phyloP scores from a whole-genome alignment of 1,140 invertebrate species.

The Rhopalosiphum padi region DNA sequence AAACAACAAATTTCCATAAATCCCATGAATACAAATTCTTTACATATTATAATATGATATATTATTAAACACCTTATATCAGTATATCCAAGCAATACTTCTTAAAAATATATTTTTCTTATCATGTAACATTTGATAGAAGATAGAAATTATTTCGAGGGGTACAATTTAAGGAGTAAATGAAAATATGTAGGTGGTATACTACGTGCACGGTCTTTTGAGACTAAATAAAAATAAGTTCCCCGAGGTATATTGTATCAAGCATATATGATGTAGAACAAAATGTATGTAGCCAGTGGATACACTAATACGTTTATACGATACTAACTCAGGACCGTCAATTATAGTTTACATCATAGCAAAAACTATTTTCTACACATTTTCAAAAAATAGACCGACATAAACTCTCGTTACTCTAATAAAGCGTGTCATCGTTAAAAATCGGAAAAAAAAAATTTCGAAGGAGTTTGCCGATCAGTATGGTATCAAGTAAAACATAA shows the following conservation, averaged over 20 bases:
- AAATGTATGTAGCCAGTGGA: neutral
- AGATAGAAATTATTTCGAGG: neutral
- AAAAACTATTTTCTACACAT: neutral
- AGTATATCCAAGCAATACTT: neutral
- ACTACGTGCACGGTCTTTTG: neutral
- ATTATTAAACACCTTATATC: neutral
- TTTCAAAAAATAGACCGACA: neutral
- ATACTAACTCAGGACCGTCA: neutral
- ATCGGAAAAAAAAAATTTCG: neutral
- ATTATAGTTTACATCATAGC: neutral
- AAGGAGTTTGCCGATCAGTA: neutral
- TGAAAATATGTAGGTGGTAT: neutral
- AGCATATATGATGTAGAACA: neutral
- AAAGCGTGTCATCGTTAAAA: conserved; percentile 7
- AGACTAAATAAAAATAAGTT: neutral
- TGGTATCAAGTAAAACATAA: neutral
- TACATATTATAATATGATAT: neutral
- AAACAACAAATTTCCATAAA: neutral
- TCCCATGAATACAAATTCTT: neutral
- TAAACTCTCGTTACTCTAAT: neutral
- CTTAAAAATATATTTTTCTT: neutral
- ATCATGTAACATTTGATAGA: neutral
- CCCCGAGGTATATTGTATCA: neutral
- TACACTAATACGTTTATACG: conserved; percentile 2
- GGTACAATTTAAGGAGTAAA: neutral